Conservation (phyloP, 2,888 invertebrate species). For the Lumbricus terrestris region DNA sequence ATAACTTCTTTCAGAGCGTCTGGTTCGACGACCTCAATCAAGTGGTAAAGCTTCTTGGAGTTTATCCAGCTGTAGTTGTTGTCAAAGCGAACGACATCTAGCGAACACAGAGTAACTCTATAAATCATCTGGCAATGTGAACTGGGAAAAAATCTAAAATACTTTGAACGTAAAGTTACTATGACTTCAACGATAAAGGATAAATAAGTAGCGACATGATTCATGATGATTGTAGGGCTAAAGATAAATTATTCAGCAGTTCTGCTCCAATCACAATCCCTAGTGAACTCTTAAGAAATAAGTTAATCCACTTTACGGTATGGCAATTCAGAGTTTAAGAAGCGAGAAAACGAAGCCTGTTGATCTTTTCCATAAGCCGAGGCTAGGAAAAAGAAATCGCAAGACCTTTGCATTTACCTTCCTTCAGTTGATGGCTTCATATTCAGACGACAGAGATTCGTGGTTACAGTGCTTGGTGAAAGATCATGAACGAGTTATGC, state of each 20-base stretch:
- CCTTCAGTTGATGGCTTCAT: no score
- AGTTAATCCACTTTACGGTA: background rate
- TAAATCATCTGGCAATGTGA: background rate
- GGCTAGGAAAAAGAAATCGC: no score
- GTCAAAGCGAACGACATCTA: conserved; percentile 37
- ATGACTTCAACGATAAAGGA: no score
- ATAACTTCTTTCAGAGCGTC: conserved; percentile 3
- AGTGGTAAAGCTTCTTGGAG: conserved; percentile 35
- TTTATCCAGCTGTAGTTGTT: conserved; percentile 38
- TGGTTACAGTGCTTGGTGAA: no score
- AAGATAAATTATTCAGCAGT: background rate
- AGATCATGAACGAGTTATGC: no score
- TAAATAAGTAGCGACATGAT: no score
- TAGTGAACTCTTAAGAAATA: background rate
- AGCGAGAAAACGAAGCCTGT: no score
- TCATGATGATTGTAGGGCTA: background rate
- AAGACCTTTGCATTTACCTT: no score
- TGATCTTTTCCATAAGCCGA: background rate
- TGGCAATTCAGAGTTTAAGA: background rate
- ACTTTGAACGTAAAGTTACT: background rate
- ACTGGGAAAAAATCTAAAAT: background rate
- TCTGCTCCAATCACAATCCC: background rate
- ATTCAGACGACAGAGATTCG: background rate
- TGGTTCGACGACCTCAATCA: conserved; percentile 28
- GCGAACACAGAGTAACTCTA: background rate